Evolutionary conservation across 2,888 invertebrate genomes (phyloP).

Genomic region (Vandiemenella viatica): DNA sequence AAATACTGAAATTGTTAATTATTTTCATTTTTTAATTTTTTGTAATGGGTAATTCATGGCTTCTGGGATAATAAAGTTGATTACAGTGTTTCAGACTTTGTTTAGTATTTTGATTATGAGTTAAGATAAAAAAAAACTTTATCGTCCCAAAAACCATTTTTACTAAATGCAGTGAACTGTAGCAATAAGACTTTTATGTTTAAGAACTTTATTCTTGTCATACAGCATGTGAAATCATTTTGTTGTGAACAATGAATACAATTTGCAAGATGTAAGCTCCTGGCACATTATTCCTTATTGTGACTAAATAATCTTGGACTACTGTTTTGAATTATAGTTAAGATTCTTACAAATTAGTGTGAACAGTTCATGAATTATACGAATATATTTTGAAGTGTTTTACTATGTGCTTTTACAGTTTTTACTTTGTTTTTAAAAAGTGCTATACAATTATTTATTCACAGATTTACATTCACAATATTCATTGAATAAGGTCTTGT

Average conservation of each 20-base stretch:
- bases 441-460: neutral
- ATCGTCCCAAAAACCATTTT: too few relatives aligned
- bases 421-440: neutral
- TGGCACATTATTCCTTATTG: neutral
- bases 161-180: too few relatives aligned
- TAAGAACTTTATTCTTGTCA: too few relatives aligned
- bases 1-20: too few relatives aligned
- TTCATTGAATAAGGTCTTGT: conserved; percentile 21
- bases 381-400: neutral
- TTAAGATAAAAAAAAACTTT: too few relatives aligned
- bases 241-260: neutral
- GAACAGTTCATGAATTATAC: neutral
- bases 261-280: neutral
- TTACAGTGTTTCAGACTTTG: too few relatives aligned
- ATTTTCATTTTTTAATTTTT: too few relatives aligned
- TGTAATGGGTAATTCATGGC: too few relatives aligned
- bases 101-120: too few relatives aligned
- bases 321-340: neutral
- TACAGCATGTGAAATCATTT: neutral
- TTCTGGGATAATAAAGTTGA: too few relatives aligned
- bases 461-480: conserved; percentile 17
- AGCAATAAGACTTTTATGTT: too few relatives aligned
- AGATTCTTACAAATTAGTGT: neutral
- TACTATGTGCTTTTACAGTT: neutral
- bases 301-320: neutral